Percentiles rank a stretch among this genome's conserved stretches.
Conservation (phyloP, 2,797 vertebrate genomes). For the Craterocephalus amniculus region DNA sequence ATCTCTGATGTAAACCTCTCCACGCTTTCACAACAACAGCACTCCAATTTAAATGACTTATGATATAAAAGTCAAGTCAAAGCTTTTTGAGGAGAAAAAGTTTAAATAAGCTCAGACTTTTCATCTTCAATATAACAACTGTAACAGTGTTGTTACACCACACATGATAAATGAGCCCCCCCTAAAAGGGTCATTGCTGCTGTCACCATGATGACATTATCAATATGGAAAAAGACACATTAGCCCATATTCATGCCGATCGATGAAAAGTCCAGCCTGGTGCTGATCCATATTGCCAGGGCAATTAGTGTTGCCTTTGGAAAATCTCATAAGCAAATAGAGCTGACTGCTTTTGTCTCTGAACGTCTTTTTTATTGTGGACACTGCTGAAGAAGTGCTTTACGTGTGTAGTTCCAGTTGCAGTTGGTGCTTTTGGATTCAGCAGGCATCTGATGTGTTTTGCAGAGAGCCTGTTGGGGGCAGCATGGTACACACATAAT, state of each 20-base stretch:
- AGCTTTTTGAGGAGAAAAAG: slow-evolving; percentile 18
- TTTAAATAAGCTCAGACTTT: slow-evolving; percentile 35
- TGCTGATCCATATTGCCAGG: slow-evolving; percentile 32
- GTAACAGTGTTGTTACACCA: slow-evolving; percentile 32
- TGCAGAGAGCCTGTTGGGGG: slow-evolving; percentile 76
- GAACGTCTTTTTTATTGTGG: slow-evolving; percentile 12
- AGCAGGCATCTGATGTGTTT: slow-evolving; percentile 44
- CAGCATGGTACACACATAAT: slow-evolving; percentile 81
- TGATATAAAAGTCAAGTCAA: slow-evolving; percentile 6
- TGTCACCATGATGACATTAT: slow-evolving; percentile 60
- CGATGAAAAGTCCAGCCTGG: slow-evolving; percentile 59
- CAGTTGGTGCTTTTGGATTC: slow-evolving; percentile 32
- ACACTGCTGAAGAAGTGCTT: slow-evolving; percentile 5
- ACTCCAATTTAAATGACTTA: slow-evolving; percentile 9
- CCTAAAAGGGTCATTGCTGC: slow-evolving; percentile 66
- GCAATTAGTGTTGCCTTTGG: slow-evolving; percentile 20
- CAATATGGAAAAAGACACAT: slow-evolving; percentile 56
- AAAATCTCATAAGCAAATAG: not conserved
- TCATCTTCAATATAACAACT: slow-evolving; percentile 31
- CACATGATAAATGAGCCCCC: slow-evolving; percentile 44
- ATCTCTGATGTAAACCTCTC: slow-evolving; percentile 11
- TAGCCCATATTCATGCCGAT: slow-evolving; percentile 70
- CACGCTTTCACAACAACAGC: not conserved
- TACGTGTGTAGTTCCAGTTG: slow-evolving; percentile 27
- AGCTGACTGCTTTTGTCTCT: not conserved